Evolutionary conservation across 2,888 invertebrate species (phyloP).

Genomic region (Drosophila melanocephala): DNA sequence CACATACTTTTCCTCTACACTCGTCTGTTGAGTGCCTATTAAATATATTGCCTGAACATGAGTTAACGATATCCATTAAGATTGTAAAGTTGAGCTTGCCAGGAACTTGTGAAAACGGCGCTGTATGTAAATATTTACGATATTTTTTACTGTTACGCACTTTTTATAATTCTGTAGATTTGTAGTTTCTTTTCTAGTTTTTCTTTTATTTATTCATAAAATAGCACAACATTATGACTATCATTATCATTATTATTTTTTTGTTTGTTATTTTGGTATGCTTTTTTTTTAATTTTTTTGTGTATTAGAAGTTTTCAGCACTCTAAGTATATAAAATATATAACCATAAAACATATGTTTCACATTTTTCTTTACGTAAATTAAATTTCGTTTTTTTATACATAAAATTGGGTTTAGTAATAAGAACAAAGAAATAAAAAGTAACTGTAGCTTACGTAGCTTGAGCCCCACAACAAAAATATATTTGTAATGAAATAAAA

Average conservation of each 20-base stretch:
- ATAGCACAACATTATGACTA: slow-evolving; percentile 65
- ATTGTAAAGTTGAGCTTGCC: background rate
- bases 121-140: background rate
- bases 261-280: slow-evolving; percentile 66
- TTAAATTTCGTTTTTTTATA: slow-evolving; percentile 63
- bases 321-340: slow-evolving; percentile 58
- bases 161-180: slow-evolving; percentile 19
- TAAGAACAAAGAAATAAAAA: slow-evolving; percentile 49
- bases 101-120: background rate
- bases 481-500: slow-evolving; percentile 24
- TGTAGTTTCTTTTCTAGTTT: slow-evolving; percentile 42
- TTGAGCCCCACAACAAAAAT: slow-evolving; percentile 70
- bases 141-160: background rate
- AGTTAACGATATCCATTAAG: background rate
- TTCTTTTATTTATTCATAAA: slow-evolving; percentile 61
- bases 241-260: slow-evolving; percentile 52
- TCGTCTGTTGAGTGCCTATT: background rate
- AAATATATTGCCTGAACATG: background rate
- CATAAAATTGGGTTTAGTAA: slow-evolving; percentile 72
- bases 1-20: background rate
- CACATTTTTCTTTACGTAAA: slow-evolving; percentile 70
- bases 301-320: slow-evolving; percentile 53
- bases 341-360: slow-evolving; percentile 70
- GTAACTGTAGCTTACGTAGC: slow-evolving; percentile 73
- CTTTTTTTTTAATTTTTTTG: slow-evolving; percentile 52